Percentiles rank a stretch among this genome's conserved stretches.
Evolutionary conservation across 2,888 invertebrate genomes (phyloP).

Genomic region (Beris morrisii): DNA sequence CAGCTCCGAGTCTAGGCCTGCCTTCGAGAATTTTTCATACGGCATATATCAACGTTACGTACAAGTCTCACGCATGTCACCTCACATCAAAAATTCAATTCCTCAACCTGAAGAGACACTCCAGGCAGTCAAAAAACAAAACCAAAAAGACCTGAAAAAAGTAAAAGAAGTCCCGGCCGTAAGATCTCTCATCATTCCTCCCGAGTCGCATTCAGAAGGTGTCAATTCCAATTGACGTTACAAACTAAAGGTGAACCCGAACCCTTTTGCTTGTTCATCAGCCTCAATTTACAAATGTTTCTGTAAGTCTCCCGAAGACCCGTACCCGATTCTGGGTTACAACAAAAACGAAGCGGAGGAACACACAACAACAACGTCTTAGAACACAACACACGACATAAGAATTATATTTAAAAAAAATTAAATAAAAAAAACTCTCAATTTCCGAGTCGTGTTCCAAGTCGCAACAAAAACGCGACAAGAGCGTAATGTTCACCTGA

Average conservation of each 20-base stretch:
- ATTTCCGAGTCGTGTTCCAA: conserved; percentile 30
- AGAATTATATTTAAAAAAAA: neutral
- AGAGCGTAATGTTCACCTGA: neutral
- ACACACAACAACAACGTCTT: neutral
- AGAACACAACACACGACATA: too few relatives aligned
- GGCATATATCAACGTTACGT: neutral
- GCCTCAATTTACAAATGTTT: conserved; percentile 8
- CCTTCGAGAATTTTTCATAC: conserved; percentile 21
- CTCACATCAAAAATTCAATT: conserved; percentile 37
- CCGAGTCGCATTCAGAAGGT: conserved; percentile 36
- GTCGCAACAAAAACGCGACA: conserved; percentile 11
- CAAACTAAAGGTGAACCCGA: conserved; percentile 33
- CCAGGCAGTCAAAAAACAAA: neutral
- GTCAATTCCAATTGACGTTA: conserved; percentile 40
- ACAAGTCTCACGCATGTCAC: conserved; percentile 39
- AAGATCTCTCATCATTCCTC: conserved; percentile 19
- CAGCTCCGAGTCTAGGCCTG: conserved; percentile 7
- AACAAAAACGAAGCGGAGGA: neutral
- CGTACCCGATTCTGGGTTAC: neutral
- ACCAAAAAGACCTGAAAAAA: neutral
- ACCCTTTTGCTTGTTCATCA: conserved; percentile 22
- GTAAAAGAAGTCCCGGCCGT: neutral
- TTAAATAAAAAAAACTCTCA: conserved; percentile 9
- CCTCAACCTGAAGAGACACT: conserved; percentile 35
- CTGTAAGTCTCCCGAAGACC: neutral